Evolutionary conservation across 2,888 invertebrate genomes (phyloP), one percentile per base, ranked within the genome.

Genomic region (Dasysyrphus tricinctus): DNA sequence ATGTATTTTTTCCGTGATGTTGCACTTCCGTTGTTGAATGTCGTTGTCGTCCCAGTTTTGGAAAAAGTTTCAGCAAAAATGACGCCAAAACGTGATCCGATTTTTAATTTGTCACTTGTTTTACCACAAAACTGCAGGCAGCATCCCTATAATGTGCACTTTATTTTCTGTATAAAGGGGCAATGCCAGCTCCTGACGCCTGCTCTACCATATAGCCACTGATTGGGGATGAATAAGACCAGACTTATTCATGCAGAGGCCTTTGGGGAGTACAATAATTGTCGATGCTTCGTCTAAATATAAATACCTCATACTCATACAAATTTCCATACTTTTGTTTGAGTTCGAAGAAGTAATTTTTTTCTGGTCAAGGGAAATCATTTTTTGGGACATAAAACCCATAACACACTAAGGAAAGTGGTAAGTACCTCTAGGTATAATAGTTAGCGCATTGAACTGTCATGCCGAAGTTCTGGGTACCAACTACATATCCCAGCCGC

Each of bases 21-120:
- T 86, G 86, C 86, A 86, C 86, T 86, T 86, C 81, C 86, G 75
- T 51, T 79, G 75, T 51, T 79, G 74, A 61, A 65, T 24, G 61
- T 37, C 39, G 37, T 57, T 34, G 57, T 32, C 81, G 78, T 75
- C 42, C 85, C 75, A 82, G 75, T 79, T 86, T 86, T 81, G 42
- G 51, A 34, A 51, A 86, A 79, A 80, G 54, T 85, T 85, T 80
- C 19, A 49, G 32, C 44, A 75, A 72, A 70, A 72, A 69, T 72
- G 72, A 59, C 80, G 54, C 79, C 73, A 69, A 75, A 82, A 88
- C 88, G 88, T 88, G 88, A 88, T 85, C 67, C 57, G 88, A 75
- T 85, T 88, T 79, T 78, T 70, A 87, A 88, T 87, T 87, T 82
- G 70, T 59, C 61, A 70, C 80, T 74, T 77, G 80, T 83, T 80